Evolutionary conservation across 2,888 invertebrate genomes (phyloP), one percentile per base, ranked within the genome.

Genomic region (Spatulosminthurus flaviceps): DNA sequence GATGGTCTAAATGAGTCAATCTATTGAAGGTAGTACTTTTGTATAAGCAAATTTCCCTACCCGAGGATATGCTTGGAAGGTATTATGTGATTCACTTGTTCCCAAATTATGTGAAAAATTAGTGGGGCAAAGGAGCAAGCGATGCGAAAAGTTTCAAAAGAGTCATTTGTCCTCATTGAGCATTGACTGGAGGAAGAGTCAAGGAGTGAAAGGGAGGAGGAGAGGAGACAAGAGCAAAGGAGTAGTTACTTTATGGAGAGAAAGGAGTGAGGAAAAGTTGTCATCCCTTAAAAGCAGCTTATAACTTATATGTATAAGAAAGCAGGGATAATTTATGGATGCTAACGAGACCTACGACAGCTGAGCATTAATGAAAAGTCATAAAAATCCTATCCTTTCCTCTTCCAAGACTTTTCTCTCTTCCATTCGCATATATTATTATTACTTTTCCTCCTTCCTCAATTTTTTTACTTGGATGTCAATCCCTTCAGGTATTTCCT

Each of bases 321-420:
- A 29, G 78, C 82, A 79, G 69, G 72, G 79, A 82, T 82, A 83
- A 83, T 82, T 83, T 83, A 82, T 82, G 80, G 82, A 82, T 79
- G 82, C 81, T 82, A 83, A 82, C 82, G 81, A 83, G 81, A 80
- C 78, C 70, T 75, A 79, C 78, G 82, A 83, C 82, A 83, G 82
- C 79, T 67, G 80, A 80, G 81, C 81, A 81, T 83, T 82, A 82
- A 83, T 82, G 82, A 83, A 81, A 75, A 82, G 82, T 82, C 81
- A 83, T 83, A 83, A 83, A 83, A 81, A 81, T 71, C 71, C 41
- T 5, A 71, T 42, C 41, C 43, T 71, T 71, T 71, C 9, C 19
- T 26, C 70, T 70, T 19, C 21, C 70, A n/a, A 51, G 51, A 13
- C 70, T 34, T 41, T 41, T 70, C n/a, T n/a, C n/a, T n/a, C 51